Percentiles rank a stretch among this genome's conserved stretches.
phyloP scores from a whole-genome alignment of 2,113 vertebrate species.

The Spermophilus dauricus region DNA sequence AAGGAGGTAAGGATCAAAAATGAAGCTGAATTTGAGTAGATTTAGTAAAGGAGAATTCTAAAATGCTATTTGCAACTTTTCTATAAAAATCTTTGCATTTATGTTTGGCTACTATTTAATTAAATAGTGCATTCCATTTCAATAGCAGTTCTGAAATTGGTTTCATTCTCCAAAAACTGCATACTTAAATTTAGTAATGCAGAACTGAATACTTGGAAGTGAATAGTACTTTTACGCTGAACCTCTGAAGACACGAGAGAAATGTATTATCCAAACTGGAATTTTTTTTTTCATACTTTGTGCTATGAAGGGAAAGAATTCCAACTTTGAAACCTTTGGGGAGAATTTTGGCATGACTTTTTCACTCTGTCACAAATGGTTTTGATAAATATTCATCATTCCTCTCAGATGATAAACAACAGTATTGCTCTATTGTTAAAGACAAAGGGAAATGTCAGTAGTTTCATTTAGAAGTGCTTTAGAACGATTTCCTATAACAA shows the following conservation, averaged over 20 bases:
- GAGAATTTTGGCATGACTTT: slow-evolving; percentile 62
- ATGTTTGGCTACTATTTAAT: not conserved
- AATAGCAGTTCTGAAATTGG: slow-evolving; percentile 22
- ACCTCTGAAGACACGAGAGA: slow-evolving; percentile 20
- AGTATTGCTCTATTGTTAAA: slow-evolving; percentile 58
- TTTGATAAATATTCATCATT: slow-evolving; percentile 75
- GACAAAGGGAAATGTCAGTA: slow-evolving; percentile 53
- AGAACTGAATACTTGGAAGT: slow-evolving; percentile 11
- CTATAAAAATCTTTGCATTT: slow-evolving; percentile 22
- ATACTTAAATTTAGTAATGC: slow-evolving; percentile 9
- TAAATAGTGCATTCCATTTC: slow-evolving; percentile 28
- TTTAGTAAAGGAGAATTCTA: slow-evolving; percentile 41
- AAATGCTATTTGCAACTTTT: not conserved
- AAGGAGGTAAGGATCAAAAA: not conserved
- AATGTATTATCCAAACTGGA: slow-evolving; percentile 56
- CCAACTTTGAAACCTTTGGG: slow-evolving; percentile 72
- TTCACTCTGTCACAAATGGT: slow-evolving; percentile 63
- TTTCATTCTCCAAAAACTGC: slow-evolving; percentile 58
- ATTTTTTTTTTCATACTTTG: not conserved
- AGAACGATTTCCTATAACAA: slow-evolving; percentile 50
- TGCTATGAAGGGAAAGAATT: slow-evolving; percentile 47
- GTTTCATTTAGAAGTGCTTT: slow-evolving; percentile 47
- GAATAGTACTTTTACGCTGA: slow-evolving; percentile 22
- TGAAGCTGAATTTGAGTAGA: not conserved
- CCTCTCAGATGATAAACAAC: slow-evolving; percentile 67